These are phyloP conservation scores for Chlamydotis undulata DNA, from an alignment of 2,113 vertebrate species.

Conservation along the genomic window DNA sequence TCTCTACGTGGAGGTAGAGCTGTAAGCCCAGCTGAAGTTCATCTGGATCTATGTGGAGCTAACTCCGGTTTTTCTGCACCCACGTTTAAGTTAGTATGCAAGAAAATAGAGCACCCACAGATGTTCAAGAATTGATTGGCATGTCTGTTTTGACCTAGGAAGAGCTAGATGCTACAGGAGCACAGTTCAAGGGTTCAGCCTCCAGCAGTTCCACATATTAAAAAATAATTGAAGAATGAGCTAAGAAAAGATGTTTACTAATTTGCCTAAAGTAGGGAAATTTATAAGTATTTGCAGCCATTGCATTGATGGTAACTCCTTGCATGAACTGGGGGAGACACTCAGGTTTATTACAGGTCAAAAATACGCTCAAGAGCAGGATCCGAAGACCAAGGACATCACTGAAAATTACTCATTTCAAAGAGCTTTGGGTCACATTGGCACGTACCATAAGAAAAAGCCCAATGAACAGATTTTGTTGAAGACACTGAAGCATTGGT, in stretches of 20 bases:
- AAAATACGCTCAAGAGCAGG: background rate
- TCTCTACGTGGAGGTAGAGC: background rate
- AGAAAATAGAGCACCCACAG: background rate
- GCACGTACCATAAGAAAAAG: background rate
- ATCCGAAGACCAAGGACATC: background rate
- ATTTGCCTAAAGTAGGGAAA: background rate
- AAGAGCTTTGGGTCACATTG: background rate
- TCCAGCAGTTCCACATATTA: background rate
- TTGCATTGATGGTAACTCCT: background rate
- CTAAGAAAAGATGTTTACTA: background rate
- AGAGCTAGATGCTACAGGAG: background rate
- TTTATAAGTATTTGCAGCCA: background rate
- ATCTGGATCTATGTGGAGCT: background rate
- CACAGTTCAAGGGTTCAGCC: background rate
- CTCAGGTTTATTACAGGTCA: background rate
- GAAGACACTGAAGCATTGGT: background rate
- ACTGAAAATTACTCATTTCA: background rate
- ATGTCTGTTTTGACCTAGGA: background rate
- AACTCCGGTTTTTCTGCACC: background rate
- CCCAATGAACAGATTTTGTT: background rate
- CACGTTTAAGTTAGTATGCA: background rate
- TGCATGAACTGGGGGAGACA: background rate
- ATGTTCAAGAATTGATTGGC: background rate
- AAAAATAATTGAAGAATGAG: background rate
- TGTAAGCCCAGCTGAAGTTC: background rate